Base-by-base conservation (phyloP, 2,797 vertebrate genomes). In the Rhodeus uyekii region DNA sequence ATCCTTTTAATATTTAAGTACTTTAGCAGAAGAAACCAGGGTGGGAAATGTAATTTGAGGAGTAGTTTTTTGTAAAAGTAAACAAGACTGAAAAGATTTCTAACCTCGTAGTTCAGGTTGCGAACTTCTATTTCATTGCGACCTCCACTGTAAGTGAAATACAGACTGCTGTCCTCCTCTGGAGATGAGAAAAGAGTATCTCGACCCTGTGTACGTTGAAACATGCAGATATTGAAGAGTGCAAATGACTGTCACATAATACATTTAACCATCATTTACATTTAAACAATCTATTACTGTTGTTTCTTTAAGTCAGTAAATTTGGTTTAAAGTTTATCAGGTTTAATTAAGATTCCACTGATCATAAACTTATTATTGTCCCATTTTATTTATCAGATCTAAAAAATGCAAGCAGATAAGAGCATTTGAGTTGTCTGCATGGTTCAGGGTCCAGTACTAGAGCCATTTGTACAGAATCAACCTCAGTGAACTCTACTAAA, bases 81-180 rank as follows among this genome's bases (percentile, higher is more conserved):
- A 8, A 8, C 18, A 27, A 38, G 6, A 76, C 3, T 44, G 29
- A 50, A 64, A 69, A 44, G 4, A 32, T 61, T 18, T 82, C 82
- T 88, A 93, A 98, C 98, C 97, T 98, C 94, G 80, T 98, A 99
- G 89, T 91, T 95, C 89, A 99, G 95, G 89, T 96, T 91, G 86
- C 90, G 96, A 89, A 99, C 96, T 87, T 98, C 96, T 50, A 99
- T 92, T 84, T 96, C 86, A 5, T 98, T 98, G 88, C 94, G 88
- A 67, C 92, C 94, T 58, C 98, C 97, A 0, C 94, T 95, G 92
- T 99, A 98, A 85, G 97, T 98, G 92, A 99, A 99, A 92, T 99
- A 99, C 29, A 99, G 93, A 53, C 97, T 96, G 91, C 93, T 98
- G 90, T 98, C 98, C 63, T 96, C 95, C 46, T 96, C 96, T 81